Evolutionary conservation across 2,113 vertebrate genomes (phyloP).

Genomic region (Seriola quinqueradiata): DNA sequence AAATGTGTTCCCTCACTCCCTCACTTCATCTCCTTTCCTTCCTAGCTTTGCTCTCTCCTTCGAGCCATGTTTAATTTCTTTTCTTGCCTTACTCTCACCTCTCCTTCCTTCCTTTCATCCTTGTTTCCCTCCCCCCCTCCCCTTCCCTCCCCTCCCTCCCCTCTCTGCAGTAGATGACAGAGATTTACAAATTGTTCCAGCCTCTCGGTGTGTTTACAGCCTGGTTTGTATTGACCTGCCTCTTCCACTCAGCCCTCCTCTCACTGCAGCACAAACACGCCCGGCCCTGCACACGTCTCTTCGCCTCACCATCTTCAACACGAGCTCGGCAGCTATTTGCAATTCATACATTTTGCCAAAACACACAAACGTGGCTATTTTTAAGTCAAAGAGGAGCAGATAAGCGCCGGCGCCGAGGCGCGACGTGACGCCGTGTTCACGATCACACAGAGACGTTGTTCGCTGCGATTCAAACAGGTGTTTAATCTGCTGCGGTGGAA

Average conservation of each 20-base stretch:
- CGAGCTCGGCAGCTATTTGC: slow-evolving; percentile 37
- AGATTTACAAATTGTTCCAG: slow-evolving; percentile 32
- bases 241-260: slow-evolving; percentile 39
- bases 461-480: slow-evolving; percentile 42
- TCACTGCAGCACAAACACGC: slow-evolving; percentile 21
- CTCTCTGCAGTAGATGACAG: slow-evolving; percentile 26
- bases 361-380: slow-evolving; percentile 26
- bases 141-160: too few relatives aligned
- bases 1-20: not conserved
- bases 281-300: slow-evolving; percentile 14
- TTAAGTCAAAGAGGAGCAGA: slow-evolving; percentile 21
- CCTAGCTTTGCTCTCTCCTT: not conserved
- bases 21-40: fast-evolving
- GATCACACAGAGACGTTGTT: not conserved
- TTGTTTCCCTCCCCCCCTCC: not conserved
- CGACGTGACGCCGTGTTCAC: not conserved
- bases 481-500: slow-evolving; percentile 17
- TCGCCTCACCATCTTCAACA: slow-evolving; percentile 33
- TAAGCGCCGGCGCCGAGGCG: not conserved
- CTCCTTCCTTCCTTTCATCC: not conserved
- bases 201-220: slow-evolving; percentile 32
- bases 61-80: not conserved
- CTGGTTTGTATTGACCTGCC: slow-evolving; percentile 27
- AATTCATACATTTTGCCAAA: slow-evolving; percentile 38
- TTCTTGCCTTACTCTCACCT: not conserved